phyloP scores from a whole-genome alignment of 2,888 invertebrate species.

The Leucozona laternaria region DNA sequence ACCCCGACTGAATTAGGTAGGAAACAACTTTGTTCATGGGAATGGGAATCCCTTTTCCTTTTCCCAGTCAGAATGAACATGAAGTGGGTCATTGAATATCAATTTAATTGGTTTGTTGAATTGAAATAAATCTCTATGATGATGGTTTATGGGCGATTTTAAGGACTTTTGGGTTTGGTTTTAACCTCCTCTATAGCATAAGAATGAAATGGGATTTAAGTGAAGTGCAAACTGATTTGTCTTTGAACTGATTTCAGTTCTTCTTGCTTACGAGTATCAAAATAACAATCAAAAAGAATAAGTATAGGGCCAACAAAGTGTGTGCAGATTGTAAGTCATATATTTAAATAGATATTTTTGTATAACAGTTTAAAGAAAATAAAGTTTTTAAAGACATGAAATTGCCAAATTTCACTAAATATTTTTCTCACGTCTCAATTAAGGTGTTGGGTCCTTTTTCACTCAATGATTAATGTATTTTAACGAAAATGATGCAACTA shows the following conservation, averaged over 20 bases:
- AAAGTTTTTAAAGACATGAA: no score
- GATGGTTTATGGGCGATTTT: slow-evolving; percentile 32
- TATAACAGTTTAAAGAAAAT: no score
- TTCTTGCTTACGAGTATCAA: neutral
- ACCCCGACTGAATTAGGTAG: slow-evolving; percentile 27
- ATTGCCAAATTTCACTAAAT: no score
- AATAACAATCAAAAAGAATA: neutral
- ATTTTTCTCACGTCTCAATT: no score
- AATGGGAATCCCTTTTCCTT: slow-evolving; percentile 39
- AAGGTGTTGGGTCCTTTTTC: neutral
- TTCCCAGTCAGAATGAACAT: slow-evolving; percentile 8
- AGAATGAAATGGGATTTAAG: neutral
- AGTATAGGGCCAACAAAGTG: no score
- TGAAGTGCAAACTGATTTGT: neutral
- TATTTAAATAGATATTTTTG: no score
- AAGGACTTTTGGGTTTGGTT: slow-evolving; percentile 42
- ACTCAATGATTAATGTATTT: neutral
- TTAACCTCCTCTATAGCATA: neutral
- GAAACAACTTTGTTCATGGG: slow-evolving; percentile 41
- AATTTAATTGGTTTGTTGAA: slow-evolving; percentile 70
- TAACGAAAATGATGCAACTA: no score
- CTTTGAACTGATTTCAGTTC: neutral
- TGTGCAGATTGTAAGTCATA: no score
- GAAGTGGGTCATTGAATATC: slow-evolving; percentile 73
- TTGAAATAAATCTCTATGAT: slow-evolving; percentile 52